Evolutionary conservation across 2,888 invertebrate genomes (phyloP), one percentile per base, ranked within the genome.

Genomic region (Catotricha subobsoleta): DNA sequence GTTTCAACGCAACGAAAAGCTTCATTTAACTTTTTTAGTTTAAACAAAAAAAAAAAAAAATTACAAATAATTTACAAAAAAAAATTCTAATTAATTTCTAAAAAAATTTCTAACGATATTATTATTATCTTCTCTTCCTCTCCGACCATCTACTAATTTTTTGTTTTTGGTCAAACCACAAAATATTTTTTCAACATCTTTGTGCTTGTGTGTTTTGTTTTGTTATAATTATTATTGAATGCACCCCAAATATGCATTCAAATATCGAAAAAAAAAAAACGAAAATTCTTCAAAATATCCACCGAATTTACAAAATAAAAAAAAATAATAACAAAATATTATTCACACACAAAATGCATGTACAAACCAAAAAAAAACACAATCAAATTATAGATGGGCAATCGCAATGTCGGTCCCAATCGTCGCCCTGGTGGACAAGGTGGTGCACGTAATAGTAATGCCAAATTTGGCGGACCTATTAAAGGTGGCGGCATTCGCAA

Each of bases 401-500:
- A 40, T 40, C 40, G 40, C 34, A 40, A 40, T 40, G 19, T 34
- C 38, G 28, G 28, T 33, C 21, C 34, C 16, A 40, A 34, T 27
- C 40, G 40, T 34, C 40, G 40, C 16, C 13, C 30, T 25, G 40
- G 40, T 33, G 23, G 19, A 15, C n/a, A n/a, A n/a, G n/a, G n/a
- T n/a, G 36, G 41, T 36, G 42, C 40, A 37, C 44, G 44, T 30
- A 46, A 46, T 38, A 47, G 47, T 44, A 40, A 40, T 40, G 34
- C 30, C 21, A 46, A 46, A 42, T 43, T 43, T 41, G 52, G 52
- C 50, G 33, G 35, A 28, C 34, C 8, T 29, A 35, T 41, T 29
- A 43, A 43, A 31, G 40, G 42, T 35, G 60, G 61, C 55, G 62
- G 62, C 52, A 61, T 63, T 59, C 62, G 62, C 53, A 63, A 63